Conservation (phyloP, 1,140 invertebrate species). For the Dendrolimus punctatus region DNA sequence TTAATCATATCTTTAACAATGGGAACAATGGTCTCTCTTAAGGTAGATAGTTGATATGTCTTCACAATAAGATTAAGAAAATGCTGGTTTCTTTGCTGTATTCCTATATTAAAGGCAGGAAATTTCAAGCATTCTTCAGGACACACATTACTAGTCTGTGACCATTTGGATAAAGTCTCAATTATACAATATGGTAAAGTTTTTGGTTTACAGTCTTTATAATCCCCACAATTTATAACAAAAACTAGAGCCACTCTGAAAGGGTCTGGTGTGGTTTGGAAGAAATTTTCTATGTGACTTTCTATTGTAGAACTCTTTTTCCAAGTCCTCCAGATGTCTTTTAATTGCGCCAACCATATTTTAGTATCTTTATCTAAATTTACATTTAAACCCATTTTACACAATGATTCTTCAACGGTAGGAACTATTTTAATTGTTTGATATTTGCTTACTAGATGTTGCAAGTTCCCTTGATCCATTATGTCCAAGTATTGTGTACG, state of each 20-base stretch:
- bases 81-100: conserved; percentile 46
- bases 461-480: conserved; percentile 33
- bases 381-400: conserved; percentile 41
- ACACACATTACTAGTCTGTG: conserved; percentile 16
- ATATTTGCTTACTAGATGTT: conserved; percentile 42
- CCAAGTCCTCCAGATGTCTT: conserved; percentile 53
- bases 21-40: conserved; percentile 47
- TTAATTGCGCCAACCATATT: conserved; percentile 46
- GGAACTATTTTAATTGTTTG: conserved; percentile 62
- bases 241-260: conserved; percentile 44
- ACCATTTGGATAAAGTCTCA: conserved; percentile 51
- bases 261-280: conserved; percentile 32
- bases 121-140: conserved; percentile 45
- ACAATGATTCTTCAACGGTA: conserved; percentile 52
- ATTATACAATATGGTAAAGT: conserved; percentile 52
- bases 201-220: conserved; percentile 60
- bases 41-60: conserved; percentile 43
- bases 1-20: conserved; percentile 51
- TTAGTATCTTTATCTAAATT: conserved; percentile 31
- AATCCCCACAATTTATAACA: conserved; percentile 53
- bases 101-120: conserved; percentile 54
- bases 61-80: conserved; percentile 49
- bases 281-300: conserved; percentile 37
- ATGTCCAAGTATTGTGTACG: neutral
- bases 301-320: conserved; percentile 46